Evolutionary conservation across 2,113 vertebrate species (phyloP).

Genomic region (Lamprotornis superbus): DNA sequence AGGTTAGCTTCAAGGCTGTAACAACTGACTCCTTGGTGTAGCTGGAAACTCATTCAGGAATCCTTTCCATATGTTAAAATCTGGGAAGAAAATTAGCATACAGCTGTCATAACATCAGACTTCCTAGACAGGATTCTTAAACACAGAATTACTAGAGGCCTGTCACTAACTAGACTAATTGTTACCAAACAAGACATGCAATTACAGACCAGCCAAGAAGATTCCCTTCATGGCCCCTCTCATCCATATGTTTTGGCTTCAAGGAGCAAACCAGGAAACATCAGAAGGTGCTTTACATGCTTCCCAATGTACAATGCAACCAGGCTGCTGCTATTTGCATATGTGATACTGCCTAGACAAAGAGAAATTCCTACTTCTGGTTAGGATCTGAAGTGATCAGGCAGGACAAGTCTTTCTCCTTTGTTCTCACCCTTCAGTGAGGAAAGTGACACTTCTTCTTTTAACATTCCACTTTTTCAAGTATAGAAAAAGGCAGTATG

Average conservation of each 20-base stretch:
- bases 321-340: neutral
- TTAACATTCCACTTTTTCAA: neutral
- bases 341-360: neutral
- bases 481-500: neutral
- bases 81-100: neutral
- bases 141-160: neutral
- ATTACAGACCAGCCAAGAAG: neutral
- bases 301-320: neutral
- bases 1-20: neutral
- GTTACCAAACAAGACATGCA: neutral
- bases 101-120: conserved; percentile 14
- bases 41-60: neutral
- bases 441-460: neutral
- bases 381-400: neutral
- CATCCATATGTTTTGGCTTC: neutral
- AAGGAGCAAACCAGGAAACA: neutral
- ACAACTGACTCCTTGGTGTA: neutral
- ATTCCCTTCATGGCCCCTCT: neutral
- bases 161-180: neutral
- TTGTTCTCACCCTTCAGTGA: neutral
- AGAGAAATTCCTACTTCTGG: neutral
- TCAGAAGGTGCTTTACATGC: neutral
- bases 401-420: neutral
- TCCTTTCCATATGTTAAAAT: neutral
- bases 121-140: neutral